phyloP scores from a whole-genome alignment of 2,888 invertebrate genomes.

The Chrysolina americana region DNA sequence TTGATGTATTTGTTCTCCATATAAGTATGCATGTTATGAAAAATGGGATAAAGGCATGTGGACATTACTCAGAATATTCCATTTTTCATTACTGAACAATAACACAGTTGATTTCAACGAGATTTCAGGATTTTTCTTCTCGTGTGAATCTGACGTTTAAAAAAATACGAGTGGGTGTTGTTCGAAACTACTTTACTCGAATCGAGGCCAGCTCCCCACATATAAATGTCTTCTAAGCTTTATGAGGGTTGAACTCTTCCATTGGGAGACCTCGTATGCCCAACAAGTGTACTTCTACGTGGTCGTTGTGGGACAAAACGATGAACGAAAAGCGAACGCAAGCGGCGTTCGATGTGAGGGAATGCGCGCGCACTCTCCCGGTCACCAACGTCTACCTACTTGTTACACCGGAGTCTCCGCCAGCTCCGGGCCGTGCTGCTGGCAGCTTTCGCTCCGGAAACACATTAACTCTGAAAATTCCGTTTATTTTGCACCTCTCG shows the following conservation, averaged over 20 bases:
- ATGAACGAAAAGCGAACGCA: slow-evolving; percentile 7
- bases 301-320: slow-evolving; percentile 7
- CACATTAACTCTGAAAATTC: slow-evolving; percentile 14
- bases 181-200: not conserved
- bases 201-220: not conserved
- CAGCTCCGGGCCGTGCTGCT: slow-evolving; percentile 65
- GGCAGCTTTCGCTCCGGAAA: slow-evolving; percentile 61
- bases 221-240: not conserved
- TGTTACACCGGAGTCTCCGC: slow-evolving; percentile 68
- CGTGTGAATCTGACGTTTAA: not conserved
- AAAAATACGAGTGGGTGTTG: not conserved
- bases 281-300: slow-evolving; percentile 25
- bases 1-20: too few species aligned
- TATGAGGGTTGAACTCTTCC: slow-evolving; percentile 10
- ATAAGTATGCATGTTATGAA: too few species aligned
- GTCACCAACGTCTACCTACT: slow-evolving; percentile 67
- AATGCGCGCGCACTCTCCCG: slow-evolving; percentile 65
- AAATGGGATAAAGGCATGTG: too few species aligned
- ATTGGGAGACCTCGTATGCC: slow-evolving; percentile 27
- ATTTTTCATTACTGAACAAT: too few species aligned
- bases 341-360: slow-evolving; percentile 30
- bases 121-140: too few species aligned
- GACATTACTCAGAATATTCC: too few species aligned
- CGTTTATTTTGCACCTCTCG: slow-evolving; percentile 32
- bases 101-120: too few species aligned